Evolutionary conservation across 2,797 vertebrate genomes (phyloP), one percentile per base, ranked within the genome.

Genomic region (Phoebastria nigripes): DNA sequence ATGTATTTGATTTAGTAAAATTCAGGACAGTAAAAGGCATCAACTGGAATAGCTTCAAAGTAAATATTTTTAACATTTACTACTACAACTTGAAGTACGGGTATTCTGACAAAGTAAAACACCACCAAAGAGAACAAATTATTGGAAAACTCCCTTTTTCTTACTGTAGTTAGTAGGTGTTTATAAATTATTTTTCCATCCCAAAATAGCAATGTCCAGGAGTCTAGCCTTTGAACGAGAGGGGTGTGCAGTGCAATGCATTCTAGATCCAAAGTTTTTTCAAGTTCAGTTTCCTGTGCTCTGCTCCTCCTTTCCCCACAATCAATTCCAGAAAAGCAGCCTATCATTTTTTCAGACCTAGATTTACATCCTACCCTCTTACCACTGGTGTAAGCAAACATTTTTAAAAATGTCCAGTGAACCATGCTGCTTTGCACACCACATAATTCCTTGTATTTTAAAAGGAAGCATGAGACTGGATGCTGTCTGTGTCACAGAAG

Each of bases 41-140:
- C 52, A 82, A 90, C 59, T 8, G 0, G 31, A 92, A 89, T n/a
- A 62, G 11, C 65, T 91, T 56, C 24, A 42, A 25, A 21, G 8
- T 76, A 85, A 89, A 70, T 92, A 87, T 74, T 92, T 94, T 85
- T 67, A 94, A 84, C 33, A 73, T 85, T 90, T 90, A 73, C 67
- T 74, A 59, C 41, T 70, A 58, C 19, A 69, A 51, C 33, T 47
- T 84, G 49, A 94, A 82, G 33, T 44, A 67, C 14, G 15, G 46
- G 37, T 72, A 42, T 46, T 85, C 61, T 42, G 81, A 65, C 65
- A 89, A 87, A 78, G 21, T 31, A 67, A 85, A 89, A 82, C 2
- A 2, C 15, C 39, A 86, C 11, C 33, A 52, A 88, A 65, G 15
- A 86, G 26, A 78, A 61, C 0, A 78, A 58, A 78, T 14, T 8